Evolutionary conservation across 2,113 vertebrate genomes (phyloP).

Genomic region (Macquaria australasica): DNA sequence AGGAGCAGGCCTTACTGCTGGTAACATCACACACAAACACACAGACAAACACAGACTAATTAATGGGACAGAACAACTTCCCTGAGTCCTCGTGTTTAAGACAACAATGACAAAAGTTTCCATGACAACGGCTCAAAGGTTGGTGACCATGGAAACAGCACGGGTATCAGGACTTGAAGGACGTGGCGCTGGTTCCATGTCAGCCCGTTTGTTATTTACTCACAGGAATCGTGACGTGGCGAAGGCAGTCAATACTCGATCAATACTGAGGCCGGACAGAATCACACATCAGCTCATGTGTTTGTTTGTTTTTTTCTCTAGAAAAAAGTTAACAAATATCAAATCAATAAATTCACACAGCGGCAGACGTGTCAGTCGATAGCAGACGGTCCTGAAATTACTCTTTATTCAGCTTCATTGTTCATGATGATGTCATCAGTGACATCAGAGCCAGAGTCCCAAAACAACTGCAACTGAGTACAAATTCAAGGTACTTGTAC

Average conservation of each 20-base stretch:
- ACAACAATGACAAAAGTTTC: not conserved
- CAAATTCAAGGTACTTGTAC: no score
- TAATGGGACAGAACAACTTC: not conserved
- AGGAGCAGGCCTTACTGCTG: slow-evolving; percentile 99
- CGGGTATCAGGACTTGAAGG: not conserved
- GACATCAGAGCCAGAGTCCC: not conserved
- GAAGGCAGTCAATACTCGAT: slow-evolving; percentile 5
- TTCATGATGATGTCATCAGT: not conserved
- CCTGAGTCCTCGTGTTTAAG: not conserved
- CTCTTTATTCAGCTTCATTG: slow-evolving; percentile 13
- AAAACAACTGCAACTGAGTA: no score
- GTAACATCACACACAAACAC: slow-evolving; percentile 81
- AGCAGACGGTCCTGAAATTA: not conserved
- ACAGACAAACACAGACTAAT: not conserved
- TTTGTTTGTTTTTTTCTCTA: not conserved
- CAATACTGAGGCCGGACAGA: slow-evolving; percentile 8
- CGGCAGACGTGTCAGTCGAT: slow-evolving; percentile 9
- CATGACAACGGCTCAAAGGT: not conserved
- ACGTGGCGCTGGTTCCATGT: not conserved
- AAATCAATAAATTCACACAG: not conserved
- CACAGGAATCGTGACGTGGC: not conserved
- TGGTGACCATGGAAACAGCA: not conserved
- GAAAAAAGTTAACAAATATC: slow-evolving; percentile 16
- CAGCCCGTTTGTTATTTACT: slow-evolving; percentile 8
- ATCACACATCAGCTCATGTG: not conserved